A percentile compares a stretch with the other conserved stretches of the same genome.
These are phyloP conservation scores for Drosophila melanosoma DNA, from an alignment of 2,888 invertebrate genomes.

Conservation along the genomic window DNA sequence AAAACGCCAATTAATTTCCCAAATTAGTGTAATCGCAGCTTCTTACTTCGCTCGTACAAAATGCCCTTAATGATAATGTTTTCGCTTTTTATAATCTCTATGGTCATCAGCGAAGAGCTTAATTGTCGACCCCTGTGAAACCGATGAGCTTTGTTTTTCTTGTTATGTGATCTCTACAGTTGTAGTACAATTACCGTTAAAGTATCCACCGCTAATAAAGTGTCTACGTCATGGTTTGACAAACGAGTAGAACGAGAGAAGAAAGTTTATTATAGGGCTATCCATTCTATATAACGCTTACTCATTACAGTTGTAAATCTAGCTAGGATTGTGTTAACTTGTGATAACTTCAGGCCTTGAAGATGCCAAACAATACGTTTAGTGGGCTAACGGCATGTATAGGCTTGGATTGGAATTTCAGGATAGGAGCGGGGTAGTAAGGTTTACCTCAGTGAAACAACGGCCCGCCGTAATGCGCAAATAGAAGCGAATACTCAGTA, in stretches of 20 bases:
- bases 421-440: constrained; percentile 3
- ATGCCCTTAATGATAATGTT: not conserved
- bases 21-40: constrained; percentile 37
- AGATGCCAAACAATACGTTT: constrained; percentile 2
- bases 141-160: constrained; percentile 17
- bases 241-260: constrained; percentile 4
- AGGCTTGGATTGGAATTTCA: not conserved
- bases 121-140: constrained; percentile 48
- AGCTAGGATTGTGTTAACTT: not conserved
- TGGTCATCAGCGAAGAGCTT: constrained; percentile 35
- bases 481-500: constrained; percentile 82
- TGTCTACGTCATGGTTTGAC: constrained; percentile 42
- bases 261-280: constrained; percentile 2
- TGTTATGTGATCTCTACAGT: constrained; percentile 45
- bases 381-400: not conserved
- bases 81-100: not conserved
- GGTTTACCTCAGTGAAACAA: constrained; percentile 82
- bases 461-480: constrained; percentile 82
- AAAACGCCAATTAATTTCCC: constrained; percentile 46
- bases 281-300: not conserved
- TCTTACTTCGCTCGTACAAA: constrained; percentile 15
- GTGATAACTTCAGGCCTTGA: not conserved
- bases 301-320: constrained; percentile 8
- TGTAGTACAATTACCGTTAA: constrained; percentile 44
- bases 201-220: constrained; percentile 40